Percentiles rank a stretch among this genome's conserved stretches.
Evolutionary conservation across 2,797 vertebrate genomes (phyloP).

Genomic region (Eulemur albifrons): DNA sequence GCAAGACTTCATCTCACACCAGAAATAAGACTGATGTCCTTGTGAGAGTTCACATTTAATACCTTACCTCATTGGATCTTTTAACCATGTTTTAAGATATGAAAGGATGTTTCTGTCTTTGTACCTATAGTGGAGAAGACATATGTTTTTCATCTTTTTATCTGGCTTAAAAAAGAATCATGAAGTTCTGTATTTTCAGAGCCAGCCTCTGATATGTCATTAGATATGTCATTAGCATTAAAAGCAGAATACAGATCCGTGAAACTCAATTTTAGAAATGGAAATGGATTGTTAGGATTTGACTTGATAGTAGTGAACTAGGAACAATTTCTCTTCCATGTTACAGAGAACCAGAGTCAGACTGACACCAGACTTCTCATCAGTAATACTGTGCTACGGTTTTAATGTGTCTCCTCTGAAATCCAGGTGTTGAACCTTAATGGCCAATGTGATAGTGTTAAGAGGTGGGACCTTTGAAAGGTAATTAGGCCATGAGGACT

Average conservation of each 20-base stretch:
- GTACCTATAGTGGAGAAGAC: background rate
- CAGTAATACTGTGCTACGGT: background rate
- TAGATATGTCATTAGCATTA: slow-evolving; percentile 6
- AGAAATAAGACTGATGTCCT: background rate
- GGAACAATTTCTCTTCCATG: background rate
- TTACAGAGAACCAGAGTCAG: background rate
- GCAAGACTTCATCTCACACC: background rate
- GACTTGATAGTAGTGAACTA: background rate
- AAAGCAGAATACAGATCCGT: background rate
- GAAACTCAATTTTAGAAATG: slow-evolving; percentile 22
- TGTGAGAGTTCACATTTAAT: background rate
- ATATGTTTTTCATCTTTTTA: background rate
- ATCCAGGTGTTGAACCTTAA: background rate
- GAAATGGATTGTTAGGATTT: slow-evolving; percentile 36
- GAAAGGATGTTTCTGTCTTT: background rate
- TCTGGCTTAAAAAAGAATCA: background rate
- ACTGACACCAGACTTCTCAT: background rate
- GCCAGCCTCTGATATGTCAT: background rate
- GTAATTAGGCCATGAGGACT: background rate
- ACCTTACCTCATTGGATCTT: background rate
- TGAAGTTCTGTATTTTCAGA: slow-evolving; percentile 47
- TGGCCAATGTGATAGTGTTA: background rate
- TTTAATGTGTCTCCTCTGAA: background rate
- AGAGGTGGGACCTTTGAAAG: background rate
- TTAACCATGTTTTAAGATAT: background rate